Evolutionary conservation across 1,140 invertebrate species (phyloP), one percentile per base, ranked within the genome.

Genomic region (Chionoecetes opilio): DNA sequence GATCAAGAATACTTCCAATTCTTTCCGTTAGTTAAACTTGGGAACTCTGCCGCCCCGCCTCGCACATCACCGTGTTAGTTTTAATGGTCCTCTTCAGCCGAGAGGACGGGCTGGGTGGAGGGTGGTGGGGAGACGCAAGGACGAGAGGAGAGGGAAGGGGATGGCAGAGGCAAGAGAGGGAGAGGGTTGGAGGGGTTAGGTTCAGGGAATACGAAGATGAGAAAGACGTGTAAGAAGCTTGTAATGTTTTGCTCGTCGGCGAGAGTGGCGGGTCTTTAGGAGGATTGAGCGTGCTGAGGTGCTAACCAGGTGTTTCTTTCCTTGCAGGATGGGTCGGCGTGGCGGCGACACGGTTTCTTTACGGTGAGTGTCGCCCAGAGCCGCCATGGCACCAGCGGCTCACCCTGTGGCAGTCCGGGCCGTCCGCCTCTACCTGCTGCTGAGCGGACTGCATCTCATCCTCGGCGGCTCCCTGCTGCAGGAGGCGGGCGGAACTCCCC

Each of bases 311-410:
- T 82, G n/a, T 89, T 94, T 91, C 34, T 93, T 34, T 6, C 32
- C 9, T 87, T 87, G 5, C 95, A 95, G 95, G 92, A 95, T 95
- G 95, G 92, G 88, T 29, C n/a, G 95, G 92, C 37, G 89, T 17
- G 88, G 46, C 37, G 91, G 35, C 17, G 41, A 32, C 29, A 32
- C 41, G 46, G 86, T 89, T n/a, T 88, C 82, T 53, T 88, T 63
- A 32, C 91, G 94, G 94, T 95, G 94, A 95, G 94, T 92, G 90
- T 87, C 90, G 46, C 90, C 94, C 8, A 34, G 95, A 46, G 92
- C 82, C 84, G 86, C 75, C 46, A 46, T 87, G 95, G 92, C 92
- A 86, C 63, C 82, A 75, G 95, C 95, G 95, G 92, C 75, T 41
- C 87, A 37, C 37, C 41, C 75, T 86, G 37, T 92, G 29, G 94